Base-by-base conservation (phyloP, 2,888 invertebrate genomes). In the Pristionchus exspectatus region DNA sequence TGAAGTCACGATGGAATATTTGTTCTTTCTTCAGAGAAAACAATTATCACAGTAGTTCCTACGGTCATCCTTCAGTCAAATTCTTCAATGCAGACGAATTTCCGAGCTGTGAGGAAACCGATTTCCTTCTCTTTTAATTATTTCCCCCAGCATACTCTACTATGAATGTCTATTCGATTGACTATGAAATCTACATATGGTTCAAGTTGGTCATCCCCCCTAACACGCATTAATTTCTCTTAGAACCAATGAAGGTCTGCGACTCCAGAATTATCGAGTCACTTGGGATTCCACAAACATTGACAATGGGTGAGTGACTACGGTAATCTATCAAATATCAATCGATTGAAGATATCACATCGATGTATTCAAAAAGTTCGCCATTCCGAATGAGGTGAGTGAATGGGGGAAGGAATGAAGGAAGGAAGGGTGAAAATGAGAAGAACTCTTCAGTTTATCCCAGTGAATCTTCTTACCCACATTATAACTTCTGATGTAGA, bases 101-200 rank as follows among this genome's bases (percentile, higher is more conserved):
- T 38, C 38, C 74, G 18, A 7, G 18, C 38, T 33, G 74, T 74
- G 24, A 33, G 74, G 7, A 24, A 16, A 1, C 38, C 4, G 16
- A 10, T 2, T 21, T 3, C 38, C 72, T 38, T 21, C 30, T 30
- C 27, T n/a, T 27, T 9, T 38, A 38, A 74, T 74, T 18, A 10
- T 38, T 30, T 4, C 38, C 24, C 72, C 9, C 74, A 74, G 74
- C 38, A 24, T 74, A 38, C 16, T 5, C 18, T 21, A 18, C 74
- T 21, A 38, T 38, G 10, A 74, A 10, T 24, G 38, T 74, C 33
- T 74, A 74, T 38, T 33, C 74, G 21, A 38, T 74, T 21, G 74
- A 74, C 38, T 38, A 74, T 38, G 74, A 74, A 38, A 74, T 74
- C 18, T 38, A 74, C 38, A 38, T 74, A n/a, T 74, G 74, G 74